Evolutionary conservation across 2,888 invertebrate genomes (phyloP).

Genomic region (Iselma pallidipennis): DNA sequence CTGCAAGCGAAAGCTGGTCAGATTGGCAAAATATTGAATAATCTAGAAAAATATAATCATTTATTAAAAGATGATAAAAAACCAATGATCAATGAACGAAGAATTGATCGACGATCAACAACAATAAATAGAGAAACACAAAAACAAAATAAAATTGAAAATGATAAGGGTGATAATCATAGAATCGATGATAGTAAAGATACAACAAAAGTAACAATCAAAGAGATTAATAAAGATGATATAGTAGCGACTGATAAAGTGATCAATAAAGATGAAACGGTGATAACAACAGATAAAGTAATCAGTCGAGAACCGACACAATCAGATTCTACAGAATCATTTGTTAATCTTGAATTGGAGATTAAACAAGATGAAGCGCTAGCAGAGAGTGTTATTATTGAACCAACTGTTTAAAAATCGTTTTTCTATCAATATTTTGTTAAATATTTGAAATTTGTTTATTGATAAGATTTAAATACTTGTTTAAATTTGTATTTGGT

Average conservation of each 20-base stretch:
- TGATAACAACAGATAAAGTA: slow-evolving; percentile 12
- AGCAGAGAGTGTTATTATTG: not conserved
- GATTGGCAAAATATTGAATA: slow-evolving; percentile 90
- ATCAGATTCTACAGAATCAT: slow-evolving; percentile 47
- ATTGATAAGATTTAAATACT: too few species aligned
- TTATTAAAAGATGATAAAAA: slow-evolving; percentile 64
- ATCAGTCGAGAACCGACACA: slow-evolving; percentile 32
- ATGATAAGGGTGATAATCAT: slow-evolving; percentile 20
- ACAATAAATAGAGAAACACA: slow-evolving; percentile 4
- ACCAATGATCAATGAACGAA: slow-evolving; percentile 31
- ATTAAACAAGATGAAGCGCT: slow-evolving; percentile 16
- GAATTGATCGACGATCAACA: slow-evolving; percentile 11
- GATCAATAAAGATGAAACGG: slow-evolving; percentile 13
- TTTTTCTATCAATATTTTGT: slow-evolving; percentile 2
- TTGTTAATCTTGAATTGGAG: slow-evolving; percentile 46
- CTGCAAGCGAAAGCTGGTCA: slow-evolving; percentile 95
- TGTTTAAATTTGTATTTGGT: too few species aligned
- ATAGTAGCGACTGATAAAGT: slow-evolving; percentile 11
- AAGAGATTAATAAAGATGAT: slow-evolving; percentile 9
- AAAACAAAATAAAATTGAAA: slow-evolving; percentile 11
- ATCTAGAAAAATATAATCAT: slow-evolving; percentile 85
- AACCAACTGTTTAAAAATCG: slow-evolving; percentile 13
- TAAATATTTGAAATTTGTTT: too few species aligned
- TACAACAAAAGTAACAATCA: not conserved
- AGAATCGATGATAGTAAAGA: slow-evolving; percentile 30